These are phyloP conservation scores for Heterohyrax brucei DNA, from an alignment of 2,797 vertebrate species.

Conservation along the genomic window DNA sequence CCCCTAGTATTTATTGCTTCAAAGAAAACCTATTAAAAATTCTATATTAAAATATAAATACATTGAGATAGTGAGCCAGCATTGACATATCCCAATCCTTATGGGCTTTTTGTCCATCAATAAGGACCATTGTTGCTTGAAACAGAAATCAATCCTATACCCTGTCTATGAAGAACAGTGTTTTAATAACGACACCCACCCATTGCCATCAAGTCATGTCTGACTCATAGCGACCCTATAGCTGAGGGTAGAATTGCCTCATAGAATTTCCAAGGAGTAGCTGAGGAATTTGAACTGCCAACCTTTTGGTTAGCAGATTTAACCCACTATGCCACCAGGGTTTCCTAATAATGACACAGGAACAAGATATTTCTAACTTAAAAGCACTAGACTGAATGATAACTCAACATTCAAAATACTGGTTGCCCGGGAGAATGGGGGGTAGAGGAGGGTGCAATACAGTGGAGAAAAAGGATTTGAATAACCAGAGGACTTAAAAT, in stretches of 20 bases:
- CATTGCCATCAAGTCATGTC: too few species aligned
- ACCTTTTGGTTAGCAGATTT: too few species aligned
- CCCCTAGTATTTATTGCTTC: background rate
- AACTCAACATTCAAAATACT: background rate
- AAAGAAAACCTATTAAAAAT: slow-evolving; percentile 7
- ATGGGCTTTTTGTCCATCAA: background rate
- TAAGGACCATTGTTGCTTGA: slow-evolving; percentile 33
- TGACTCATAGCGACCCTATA: too few species aligned
- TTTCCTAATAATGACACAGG: background rate
- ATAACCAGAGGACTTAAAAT: background rate
- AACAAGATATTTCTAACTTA: slow-evolving; percentile 43
- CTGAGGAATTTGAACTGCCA: too few species aligned
- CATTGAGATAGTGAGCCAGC: background rate
- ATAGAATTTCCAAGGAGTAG: too few species aligned
- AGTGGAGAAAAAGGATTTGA: background rate
- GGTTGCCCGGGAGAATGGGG: background rate
- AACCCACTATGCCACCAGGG: too few species aligned
- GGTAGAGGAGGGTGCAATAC: too few species aligned
- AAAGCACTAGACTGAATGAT: slow-evolving; percentile 12
- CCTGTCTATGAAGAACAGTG: background rate
- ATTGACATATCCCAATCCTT: background rate
- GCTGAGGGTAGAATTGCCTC: too few species aligned
- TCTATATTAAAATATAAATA: slow-evolving; percentile 11
- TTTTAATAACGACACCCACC: background rate
- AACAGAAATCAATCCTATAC: slow-evolving; percentile 42